Evolutionary conservation across 2,113 vertebrate species (phyloP).

Genomic region (Coryphaenoides rupestris): DNA sequence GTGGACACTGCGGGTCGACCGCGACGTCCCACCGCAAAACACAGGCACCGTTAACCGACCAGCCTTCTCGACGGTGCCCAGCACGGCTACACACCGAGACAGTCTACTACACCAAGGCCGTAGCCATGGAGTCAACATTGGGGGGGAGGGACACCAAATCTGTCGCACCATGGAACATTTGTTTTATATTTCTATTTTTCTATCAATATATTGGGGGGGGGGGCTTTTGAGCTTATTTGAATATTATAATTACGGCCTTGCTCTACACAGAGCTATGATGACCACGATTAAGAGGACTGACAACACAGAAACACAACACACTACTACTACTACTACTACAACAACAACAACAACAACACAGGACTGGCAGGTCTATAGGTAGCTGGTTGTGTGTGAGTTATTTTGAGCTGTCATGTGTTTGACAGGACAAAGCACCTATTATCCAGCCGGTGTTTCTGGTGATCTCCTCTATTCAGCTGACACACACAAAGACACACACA

Average conservation of each 20-base stretch:
- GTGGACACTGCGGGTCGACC: constrained; percentile 46
- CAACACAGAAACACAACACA: constrained; percentile 1
- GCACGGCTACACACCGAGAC: constrained; percentile 42
- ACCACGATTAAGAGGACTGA: constrained; percentile 8
- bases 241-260: too few species aligned
- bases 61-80: constrained; percentile 39
- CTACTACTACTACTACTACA: too few species aligned
- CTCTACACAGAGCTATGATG: constrained; percentile 55
- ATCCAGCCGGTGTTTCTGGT: constrained; percentile 57
- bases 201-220: too few species aligned
- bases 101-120: too few species aligned
- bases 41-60: constrained; percentile 30
- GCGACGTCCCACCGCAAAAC: constrained; percentile 35
- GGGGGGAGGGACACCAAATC: too few species aligned
- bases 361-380: constrained; percentile 16
- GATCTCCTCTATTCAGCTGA: constrained; percentile 55
- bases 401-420: background rate
- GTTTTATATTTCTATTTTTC: too few species aligned
- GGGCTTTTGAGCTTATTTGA: too few species aligned
- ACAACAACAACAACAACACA: too few species aligned
- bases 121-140: too few species aligned
- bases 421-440: constrained; percentile 50
- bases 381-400: background rate
- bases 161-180: too few species aligned
- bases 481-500: too few species aligned